Base-by-base conservation (phyloP, 2,797 vertebrate species). In the Leptatherina wallacei region DNA sequence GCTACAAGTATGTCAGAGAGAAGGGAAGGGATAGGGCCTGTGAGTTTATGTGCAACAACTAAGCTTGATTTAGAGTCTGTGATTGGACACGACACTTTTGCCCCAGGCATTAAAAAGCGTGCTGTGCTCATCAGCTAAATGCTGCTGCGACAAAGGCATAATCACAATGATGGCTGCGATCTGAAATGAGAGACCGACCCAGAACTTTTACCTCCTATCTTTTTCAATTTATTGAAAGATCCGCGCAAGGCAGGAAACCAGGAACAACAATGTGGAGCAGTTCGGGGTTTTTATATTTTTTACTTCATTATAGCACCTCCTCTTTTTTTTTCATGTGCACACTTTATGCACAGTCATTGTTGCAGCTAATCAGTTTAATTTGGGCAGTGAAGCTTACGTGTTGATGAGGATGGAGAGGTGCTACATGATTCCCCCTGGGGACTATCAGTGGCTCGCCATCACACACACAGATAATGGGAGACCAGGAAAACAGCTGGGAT, bases 341-440 rank as follows among this genome's bases (percentile, higher is more conserved):
- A 65, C 65, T 85, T 89, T 80, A 66, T 73, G 84, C 88, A 77
- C 74, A 56, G 81, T 89, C 87, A 85, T 89, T 89, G 86, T 88
- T 84, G 86, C 88, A 68, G 85, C 84, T 88, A 90, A 93, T 92
- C 88, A 87, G 83, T 91, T 92, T 89, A 89, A 93, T 94, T 92
- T 91, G 84, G 80, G 58, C 78, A 69, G 74, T 80, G 84, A 78
- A 73, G 83, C 84, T 90, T 86, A 92, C 73, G 91, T 91, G 92
- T 92, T 94, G 91, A 93, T 91, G 90, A 91, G 89, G 79, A 91
- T 83, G 77, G 86, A 89, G 81, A 94, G 85, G 88, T 91, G 89
- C 85, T 88, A 78, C 78, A 91, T 88, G 81, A 91, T 78, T 71
- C 82, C 89, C 87, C 81, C 36, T n/a, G 81, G 91, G 86, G 61